Conservation (phyloP, 2,888 invertebrate species). For the Pandemis corylana region DNA sequence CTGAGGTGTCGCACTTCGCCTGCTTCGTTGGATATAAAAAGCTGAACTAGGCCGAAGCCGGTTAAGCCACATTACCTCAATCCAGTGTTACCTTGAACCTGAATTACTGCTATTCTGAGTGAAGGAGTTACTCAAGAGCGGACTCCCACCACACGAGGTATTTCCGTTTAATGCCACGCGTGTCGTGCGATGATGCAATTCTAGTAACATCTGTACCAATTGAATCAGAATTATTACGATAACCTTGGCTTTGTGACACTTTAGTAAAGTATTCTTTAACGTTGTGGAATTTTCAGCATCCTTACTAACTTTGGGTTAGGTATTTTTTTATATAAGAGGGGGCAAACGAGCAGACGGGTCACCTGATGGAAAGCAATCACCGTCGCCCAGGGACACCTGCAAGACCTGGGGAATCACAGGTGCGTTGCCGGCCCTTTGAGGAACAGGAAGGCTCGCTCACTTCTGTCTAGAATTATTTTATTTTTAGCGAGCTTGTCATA, state of each 20-base stretch:
- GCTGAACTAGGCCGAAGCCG: constrained; percentile 10
- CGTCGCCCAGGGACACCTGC: no score
- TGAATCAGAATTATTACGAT: not conserved
- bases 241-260: not conserved
- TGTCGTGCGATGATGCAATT: constrained; percentile 23
- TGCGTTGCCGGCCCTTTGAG: no score
- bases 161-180: constrained; percentile 13
- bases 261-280: not conserved
- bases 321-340: no score
- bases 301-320: no score
- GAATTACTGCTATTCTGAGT: constrained; percentile 25
- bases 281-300: no score
- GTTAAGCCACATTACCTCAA: constrained; percentile 11
- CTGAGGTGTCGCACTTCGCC: constrained; percentile 49
- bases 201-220: constrained; percentile 28
- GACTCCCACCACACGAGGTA: constrained; percentile 9
- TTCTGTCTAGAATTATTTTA: no score
- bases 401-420: no score
- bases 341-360: no score
- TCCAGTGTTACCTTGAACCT: constrained; percentile 35
- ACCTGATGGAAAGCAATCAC: no score
- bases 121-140: constrained; percentile 7
- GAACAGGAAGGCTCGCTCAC: no score
- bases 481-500: no score
- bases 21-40: constrained; percentile 57